phyloP scores from a whole-genome alignment of 2,797 vertebrate species.

The Chloroceryle inda region DNA sequence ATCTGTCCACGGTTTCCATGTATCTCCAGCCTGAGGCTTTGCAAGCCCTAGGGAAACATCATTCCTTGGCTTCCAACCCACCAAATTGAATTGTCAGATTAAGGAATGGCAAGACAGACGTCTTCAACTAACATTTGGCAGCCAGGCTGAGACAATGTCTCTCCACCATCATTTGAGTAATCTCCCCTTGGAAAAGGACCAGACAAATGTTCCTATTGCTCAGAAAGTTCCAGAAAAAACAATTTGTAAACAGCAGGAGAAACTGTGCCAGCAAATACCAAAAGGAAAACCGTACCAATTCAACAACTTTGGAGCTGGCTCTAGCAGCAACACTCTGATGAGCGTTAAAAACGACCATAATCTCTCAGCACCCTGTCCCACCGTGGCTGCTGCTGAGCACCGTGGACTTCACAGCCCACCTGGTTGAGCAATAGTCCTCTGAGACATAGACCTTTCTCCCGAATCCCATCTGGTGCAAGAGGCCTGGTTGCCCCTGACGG shows the following conservation, averaged over 20 bases:
- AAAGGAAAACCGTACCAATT: neutral
- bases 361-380: neutral
- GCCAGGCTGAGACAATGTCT: neutral
- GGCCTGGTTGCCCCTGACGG: neutral
- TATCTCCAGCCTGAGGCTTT: neutral
- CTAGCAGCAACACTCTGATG: neutral
- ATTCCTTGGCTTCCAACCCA: neutral
- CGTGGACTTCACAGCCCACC: neutral
- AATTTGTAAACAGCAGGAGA: neutral
- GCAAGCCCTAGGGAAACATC: neutral
- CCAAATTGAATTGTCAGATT: neutral
- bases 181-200: constrained; percentile 16
- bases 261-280: neutral
- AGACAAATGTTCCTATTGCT: neutral
- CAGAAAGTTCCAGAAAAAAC: neutral
- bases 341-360: neutral
- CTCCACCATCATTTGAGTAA: neutral
- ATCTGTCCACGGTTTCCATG: neutral
- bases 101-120: neutral
- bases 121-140: neutral
- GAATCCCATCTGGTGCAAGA: neutral
- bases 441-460: neutral
- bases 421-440: neutral
- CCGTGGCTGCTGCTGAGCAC: neutral
- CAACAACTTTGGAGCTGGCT: neutral